phyloP scores from a whole-genome alignment of 2,797 vertebrate species.

The Tragelaphus oryx region DNA sequence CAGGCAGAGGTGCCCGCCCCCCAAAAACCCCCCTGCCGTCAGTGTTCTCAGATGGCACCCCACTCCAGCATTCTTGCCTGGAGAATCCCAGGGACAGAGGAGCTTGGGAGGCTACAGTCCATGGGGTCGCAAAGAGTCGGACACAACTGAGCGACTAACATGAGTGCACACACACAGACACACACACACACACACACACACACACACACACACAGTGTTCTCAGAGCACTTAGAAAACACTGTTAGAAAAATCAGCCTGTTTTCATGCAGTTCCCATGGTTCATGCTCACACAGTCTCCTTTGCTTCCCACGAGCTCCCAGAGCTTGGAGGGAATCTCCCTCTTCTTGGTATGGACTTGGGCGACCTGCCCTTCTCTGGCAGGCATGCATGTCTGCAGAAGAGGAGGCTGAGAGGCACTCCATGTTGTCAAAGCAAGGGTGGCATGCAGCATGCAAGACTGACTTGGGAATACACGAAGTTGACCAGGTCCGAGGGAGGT shows the following conservation, averaged over 20 bases:
- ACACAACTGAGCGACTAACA: not conserved
- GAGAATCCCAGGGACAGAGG: not conserved
- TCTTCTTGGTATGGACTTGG: not conserved
- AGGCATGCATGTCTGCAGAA: not conserved
- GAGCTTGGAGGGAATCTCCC: not conserved
- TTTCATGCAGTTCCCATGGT: not conserved
- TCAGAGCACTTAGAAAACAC: not conserved
- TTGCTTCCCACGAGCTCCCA: not conserved
- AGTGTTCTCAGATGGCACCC: not conserved
- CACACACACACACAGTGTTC: not conserved
- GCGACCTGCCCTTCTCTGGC: not conserved
- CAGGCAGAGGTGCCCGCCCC: not conserved
- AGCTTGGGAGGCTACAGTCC: not conserved
- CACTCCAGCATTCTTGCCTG: not conserved
- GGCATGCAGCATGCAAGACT: not conserved
- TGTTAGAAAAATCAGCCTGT: not conserved
- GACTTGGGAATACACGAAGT: not conserved
- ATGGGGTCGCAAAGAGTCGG: not conserved
- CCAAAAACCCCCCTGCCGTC: rapidly evolving
- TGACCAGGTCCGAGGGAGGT: not conserved
- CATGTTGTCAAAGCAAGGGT: not conserved
- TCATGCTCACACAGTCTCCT: not conserved
- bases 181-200: too few relatives aligned
- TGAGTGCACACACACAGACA: too few relatives aligned
- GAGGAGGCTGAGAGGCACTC: not conserved